Percentiles rank a stretch among this genome's conserved stretches.
phyloP scores from a whole-genome alignment of 2,888 invertebrate species.

The Biston stratarius region DNA sequence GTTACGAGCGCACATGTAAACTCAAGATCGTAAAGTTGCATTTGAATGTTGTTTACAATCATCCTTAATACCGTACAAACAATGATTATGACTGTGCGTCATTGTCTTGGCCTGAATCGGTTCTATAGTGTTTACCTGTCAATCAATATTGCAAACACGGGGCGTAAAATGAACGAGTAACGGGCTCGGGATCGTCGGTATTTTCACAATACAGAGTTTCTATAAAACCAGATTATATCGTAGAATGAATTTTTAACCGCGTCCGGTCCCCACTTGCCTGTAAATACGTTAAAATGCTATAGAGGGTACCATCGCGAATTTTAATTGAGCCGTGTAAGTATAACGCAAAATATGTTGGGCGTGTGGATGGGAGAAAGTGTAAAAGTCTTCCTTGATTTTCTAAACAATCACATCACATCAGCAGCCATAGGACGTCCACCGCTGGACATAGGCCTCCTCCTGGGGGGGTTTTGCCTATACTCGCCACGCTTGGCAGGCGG shows the following conservation, averaged over 20 bases:
- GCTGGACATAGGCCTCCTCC: too few relatives aligned
- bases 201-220: conserved; percentile 15
- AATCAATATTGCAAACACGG: conserved; percentile 38
- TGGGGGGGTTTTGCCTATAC: too few relatives aligned
- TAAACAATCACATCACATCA: too few relatives aligned
- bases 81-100: conserved; percentile 24
- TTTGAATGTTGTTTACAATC: conserved; percentile 25
- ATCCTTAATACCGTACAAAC: conserved; percentile 18
- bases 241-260: conserved; percentile 64
- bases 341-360: conserved; percentile 52
- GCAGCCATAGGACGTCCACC: too few relatives aligned
- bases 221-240: conserved; percentile 50
- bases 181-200: conserved; percentile 21
- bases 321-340: conserved; percentile 67
- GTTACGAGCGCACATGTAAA: conserved; percentile 22
- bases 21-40: conserved; percentile 15
- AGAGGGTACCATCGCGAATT: conserved; percentile 58
- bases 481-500: too few relatives aligned
- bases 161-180: conserved; percentile 21
- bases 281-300: conserved; percentile 56
- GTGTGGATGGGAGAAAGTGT: conserved; percentile 41
- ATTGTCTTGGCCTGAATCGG: conserved; percentile 30
- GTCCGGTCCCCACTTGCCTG: conserved; percentile 47
- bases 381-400: conserved; percentile 46
- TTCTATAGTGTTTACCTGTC: conserved; percentile 28